Conservation (phyloP, 2,113 vertebrate genomes). For the Mesoclemmys tuberculata region DNA sequence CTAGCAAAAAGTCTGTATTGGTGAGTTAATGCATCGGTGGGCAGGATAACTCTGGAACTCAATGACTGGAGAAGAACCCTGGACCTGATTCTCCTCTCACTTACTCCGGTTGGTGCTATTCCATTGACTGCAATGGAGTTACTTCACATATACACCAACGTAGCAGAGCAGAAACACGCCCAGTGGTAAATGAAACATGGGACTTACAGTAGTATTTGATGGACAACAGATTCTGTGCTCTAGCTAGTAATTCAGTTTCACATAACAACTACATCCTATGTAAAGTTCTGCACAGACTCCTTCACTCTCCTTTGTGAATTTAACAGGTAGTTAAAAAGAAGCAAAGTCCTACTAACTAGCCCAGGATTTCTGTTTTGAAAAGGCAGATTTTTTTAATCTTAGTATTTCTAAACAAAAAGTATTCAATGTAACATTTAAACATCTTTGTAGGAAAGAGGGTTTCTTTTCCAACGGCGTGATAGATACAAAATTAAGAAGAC, state of each 20-base stretch:
- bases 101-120: background rate
- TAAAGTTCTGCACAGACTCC: background rate
- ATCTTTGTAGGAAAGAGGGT: background rate
- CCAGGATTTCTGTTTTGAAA: background rate
- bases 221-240: background rate
- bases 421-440: background rate
- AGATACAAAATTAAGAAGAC: background rate
- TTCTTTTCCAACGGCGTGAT: background rate
- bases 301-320: background rate
- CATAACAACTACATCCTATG: background rate
- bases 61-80: background rate
- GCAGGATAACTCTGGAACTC: background rate
- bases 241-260: background rate
- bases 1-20: background rate
- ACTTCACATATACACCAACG: background rate
- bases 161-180: background rate
- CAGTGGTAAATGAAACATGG: background rate
- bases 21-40: background rate
- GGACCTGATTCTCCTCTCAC: too few species aligned
- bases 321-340: background rate
- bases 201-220: background rate
- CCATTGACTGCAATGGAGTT: background rate
- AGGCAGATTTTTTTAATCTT: background rate
- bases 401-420: background rate
- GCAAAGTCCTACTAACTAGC: background rate